These are phyloP conservation scores for Phainopepla nitens DNA, from an alignment of 2,113 vertebrate genomes.

Conservation along the genomic window DNA sequence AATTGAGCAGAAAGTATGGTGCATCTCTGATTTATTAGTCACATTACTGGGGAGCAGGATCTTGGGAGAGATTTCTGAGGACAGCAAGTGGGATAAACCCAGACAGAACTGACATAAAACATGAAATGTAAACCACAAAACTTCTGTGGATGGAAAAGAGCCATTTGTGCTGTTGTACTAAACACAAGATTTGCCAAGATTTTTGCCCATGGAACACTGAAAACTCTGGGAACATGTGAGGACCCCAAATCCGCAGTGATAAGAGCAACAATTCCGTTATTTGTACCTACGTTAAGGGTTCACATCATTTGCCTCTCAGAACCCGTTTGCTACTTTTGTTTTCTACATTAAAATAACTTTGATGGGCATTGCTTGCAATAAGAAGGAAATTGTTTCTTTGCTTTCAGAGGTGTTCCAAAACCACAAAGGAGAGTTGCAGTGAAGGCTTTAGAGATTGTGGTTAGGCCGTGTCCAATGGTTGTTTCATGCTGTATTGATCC, in stretches of 20 bases:
- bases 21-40: not conserved
- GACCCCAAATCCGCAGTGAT: not conserved
- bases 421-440: not conserved
- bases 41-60: not conserved
- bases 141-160: not conserved
- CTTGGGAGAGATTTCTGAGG: not conserved
- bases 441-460: not conserved
- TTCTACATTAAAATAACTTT: not conserved
- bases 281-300: not conserved
- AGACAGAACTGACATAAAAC: not conserved
- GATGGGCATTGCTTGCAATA: not conserved
- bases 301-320: not conserved
- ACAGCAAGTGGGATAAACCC: not conserved
- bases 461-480: not conserved
- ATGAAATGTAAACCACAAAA: not conserved
- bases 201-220: not conserved
- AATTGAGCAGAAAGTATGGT: not conserved
- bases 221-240: rapidly evolving
- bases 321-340: not conserved
- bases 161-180: not conserved
- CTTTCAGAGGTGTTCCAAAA: not conserved
- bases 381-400: not conserved
- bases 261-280: not conserved
- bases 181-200: not conserved
- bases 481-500: not conserved